These are phyloP conservation scores for Lerista edwardsae DNA, from an alignment of 2,797 vertebrate genomes.

Conservation along the genomic window DNA sequence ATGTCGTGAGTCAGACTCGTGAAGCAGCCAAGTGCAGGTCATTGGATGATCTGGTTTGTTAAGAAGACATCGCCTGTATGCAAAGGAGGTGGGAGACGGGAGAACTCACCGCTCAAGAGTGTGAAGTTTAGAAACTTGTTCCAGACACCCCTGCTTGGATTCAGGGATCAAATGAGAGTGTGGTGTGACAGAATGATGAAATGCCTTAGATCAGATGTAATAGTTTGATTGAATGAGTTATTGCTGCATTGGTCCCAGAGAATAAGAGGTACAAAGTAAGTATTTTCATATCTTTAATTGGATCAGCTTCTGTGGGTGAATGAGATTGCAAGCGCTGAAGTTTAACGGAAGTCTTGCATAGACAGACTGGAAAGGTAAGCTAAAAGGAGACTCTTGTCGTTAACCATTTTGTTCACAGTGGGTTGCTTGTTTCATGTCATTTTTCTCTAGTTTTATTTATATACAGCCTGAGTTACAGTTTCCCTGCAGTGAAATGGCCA, in stretches of 20 bases:
- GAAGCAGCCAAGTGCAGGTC: neutral
- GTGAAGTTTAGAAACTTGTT: neutral
- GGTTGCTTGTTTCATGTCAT: neutral
- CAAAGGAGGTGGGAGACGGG: neutral
- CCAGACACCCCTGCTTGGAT: slow-evolving; percentile 8
- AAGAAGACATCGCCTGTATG: neutral
- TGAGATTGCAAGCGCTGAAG: neutral
- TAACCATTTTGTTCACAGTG: neutral
- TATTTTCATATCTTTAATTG: slow-evolving; percentile 20
- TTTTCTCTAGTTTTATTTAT: neutral
- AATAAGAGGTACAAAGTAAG: slow-evolving; percentile 10
- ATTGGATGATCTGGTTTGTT: neutral
- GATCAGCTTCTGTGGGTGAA: slow-evolving; percentile 5
- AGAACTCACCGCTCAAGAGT: neutral
- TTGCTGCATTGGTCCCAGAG: neutral
- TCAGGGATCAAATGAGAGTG: slow-evolving; percentile 26
- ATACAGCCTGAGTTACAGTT: neutral
- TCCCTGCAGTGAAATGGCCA: neutral
- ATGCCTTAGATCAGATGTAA: neutral
- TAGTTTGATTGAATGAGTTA: slow-evolving; percentile 3
- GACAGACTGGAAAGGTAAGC: neutral
- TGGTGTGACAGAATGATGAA: neutral
- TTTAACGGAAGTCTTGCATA: neutral
- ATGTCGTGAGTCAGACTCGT: neutral
- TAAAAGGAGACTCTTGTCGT: neutral